Evolutionary conservation across 2,888 invertebrate genomes (phyloP), one percentile per base, ranked within the genome.

Genomic region (Apeira syringaria): DNA sequence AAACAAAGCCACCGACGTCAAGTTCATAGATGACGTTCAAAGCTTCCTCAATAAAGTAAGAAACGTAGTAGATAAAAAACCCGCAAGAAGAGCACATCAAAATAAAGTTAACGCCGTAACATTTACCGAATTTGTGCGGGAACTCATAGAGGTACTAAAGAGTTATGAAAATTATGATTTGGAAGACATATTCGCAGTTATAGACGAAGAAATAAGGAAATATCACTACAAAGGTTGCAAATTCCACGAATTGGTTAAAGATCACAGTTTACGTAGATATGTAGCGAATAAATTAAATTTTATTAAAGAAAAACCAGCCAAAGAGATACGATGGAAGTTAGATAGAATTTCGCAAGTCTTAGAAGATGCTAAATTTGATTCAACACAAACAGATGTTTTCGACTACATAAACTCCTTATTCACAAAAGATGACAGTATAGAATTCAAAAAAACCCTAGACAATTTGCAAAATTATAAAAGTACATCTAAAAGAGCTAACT

Each of bases 371-470:
- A 52, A 54, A 11, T 47, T 47, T 6, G 41, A 53, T n/a, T 12
- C 36, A 0, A 41, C 48, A 5, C 37, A 56, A 0, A 47, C 32
- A 18, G 38, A 49, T 3, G 17, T 79, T 0, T 1, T 70, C 0
- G 46, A 61, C 29, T 70, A 69, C 9, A 39, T 79, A 0, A 68
- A 83, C 50, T 64, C 72, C 0, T 47, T 80, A 5, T 80, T 74
- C 34, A 51, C 30, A 15, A 44, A 43, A 2, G 58, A 65, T 3
- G 37, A 61, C 0, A 38, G 35, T 1, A 5, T 27, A 0, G 67
- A 68, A 30, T 53, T 81, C 0, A 30, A 35, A 1, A 51, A 28
- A 0, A 38, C 75, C 5, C 28, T 80, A 5, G 36, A 53, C 0
- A 53, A 68, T 7, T 27, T 81, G 0, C 47, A 68, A 3, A 26